These are phyloP conservation scores for Porites cylindrica DNA, from an alignment of 92 coral and sea anemone genomes.

Conservation along the genomic window DNA sequence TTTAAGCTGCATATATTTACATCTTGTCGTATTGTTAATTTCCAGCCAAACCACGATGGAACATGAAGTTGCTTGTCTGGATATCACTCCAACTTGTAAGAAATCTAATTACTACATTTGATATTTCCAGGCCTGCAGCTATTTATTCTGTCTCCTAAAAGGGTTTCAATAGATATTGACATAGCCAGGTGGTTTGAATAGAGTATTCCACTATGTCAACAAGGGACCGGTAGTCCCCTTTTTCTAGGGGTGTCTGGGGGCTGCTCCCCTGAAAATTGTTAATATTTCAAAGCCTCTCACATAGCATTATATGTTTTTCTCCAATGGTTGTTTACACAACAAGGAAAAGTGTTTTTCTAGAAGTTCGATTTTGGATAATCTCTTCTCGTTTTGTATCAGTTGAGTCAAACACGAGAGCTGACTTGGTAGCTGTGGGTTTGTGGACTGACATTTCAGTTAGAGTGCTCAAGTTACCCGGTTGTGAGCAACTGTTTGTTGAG, in stretches of 20 bases:
- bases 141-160: not conserved
- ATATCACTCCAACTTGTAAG: slow-evolving; percentile 91
- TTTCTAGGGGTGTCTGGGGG: too few species aligned
- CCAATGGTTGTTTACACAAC: not conserved
- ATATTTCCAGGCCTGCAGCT: not conserved
- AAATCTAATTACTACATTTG: not conserved
- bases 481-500: slow-evolving; percentile 89
- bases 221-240: too few species aligned
- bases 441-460: slow-evolving; percentile 99
- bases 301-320: too few species aligned
- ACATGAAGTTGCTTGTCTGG: slow-evolving; percentile 98
- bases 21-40: not conserved
- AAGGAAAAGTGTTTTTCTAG: not conserved
- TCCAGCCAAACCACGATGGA: slow-evolving; percentile 86
- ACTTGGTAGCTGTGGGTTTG: slow-evolving; percentile 89
- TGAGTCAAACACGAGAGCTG: slow-evolving; percentile 71
- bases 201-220: too few species aligned
- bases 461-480: slow-evolving; percentile 79
- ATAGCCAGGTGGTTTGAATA: too few species aligned
- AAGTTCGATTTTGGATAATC: not conserved
- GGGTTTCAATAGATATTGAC: too few species aligned
- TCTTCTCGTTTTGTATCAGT: slow-evolving; percentile 30
- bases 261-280: too few species aligned
- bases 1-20: not conserved
- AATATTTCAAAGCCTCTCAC: too few species aligned